Evolutionary conservation across 2,888 invertebrate genomes (phyloP).

Genomic region (Yponomeuta plumbellus): DNA sequence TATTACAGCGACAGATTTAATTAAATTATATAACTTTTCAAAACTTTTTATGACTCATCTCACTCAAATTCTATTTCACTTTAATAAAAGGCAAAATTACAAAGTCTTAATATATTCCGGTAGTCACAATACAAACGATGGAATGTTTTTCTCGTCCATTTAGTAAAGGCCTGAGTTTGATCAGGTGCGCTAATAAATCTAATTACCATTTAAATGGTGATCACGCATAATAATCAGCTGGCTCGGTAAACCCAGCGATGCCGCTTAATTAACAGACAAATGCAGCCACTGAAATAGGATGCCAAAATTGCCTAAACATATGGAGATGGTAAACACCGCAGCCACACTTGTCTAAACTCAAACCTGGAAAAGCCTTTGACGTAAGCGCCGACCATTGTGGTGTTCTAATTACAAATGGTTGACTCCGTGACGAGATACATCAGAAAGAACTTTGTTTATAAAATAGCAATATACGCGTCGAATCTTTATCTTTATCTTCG

Average conservation of each 20-base stretch:
- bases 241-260: slow-evolving; percentile 59
- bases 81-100: neutral
- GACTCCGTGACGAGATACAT: neutral
- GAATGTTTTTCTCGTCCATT: slow-evolving; percentile 33
- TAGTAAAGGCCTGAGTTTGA: slow-evolving; percentile 39
- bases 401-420: neutral
- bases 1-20: too few relatives aligned
- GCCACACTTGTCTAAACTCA: slow-evolving; percentile 55
- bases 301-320: slow-evolving; percentile 23
- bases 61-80: neutral
- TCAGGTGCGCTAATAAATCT: slow-evolving; percentile 67
- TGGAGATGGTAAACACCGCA: neutral
- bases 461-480: too few relatives aligned
- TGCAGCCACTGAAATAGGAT: slow-evolving; percentile 48
- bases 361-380: slow-evolving; percentile 34
- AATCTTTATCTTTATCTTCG: too few relatives aligned
- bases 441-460: too few relatives aligned
- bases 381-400: slow-evolving; percentile 29
- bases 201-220: slow-evolving; percentile 75
- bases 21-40: neutral
- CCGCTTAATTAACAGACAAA: slow-evolving; percentile 68
- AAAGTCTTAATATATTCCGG: neutral
- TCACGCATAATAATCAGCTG: slow-evolving; percentile 72
- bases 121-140: slow-evolving; percentile 26
- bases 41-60: neutral